Evolutionary conservation across 30 jellyfish, hydroid and myxozoan species (phyloP).

Genomic region (Cassiopea andromeda): DNA sequence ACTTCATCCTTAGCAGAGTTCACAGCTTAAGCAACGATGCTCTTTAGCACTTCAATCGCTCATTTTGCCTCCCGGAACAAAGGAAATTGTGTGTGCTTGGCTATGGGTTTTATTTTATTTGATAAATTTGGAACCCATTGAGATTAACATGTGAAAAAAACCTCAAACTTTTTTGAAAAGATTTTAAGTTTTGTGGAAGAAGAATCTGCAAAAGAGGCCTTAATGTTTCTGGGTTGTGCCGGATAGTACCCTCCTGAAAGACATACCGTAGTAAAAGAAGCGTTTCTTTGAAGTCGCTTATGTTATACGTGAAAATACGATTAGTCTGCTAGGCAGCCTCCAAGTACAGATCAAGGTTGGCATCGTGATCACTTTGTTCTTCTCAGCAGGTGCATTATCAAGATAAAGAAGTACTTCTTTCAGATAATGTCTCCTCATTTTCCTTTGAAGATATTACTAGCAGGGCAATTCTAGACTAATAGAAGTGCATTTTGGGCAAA

Average conservation of each 20-base stretch:
- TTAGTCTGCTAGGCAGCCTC: neutral
- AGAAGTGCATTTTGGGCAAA: no score
- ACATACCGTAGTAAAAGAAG: conserved; percentile 45
- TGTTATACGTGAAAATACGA: neutral
- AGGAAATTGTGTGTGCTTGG: conserved; percentile 42
- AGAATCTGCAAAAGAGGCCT: conserved; percentile 64
- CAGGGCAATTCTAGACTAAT: no score
- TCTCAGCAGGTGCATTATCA: neutral
- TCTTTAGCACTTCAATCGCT: conserved; percentile 37
- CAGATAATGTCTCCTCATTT: no score
- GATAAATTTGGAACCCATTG: conserved; percentile 60
- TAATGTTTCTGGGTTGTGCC: conserved; percentile 50
- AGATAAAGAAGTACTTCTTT: neutral
- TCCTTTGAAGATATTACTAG: no score
- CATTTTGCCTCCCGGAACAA: neutral
- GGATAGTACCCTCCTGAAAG: conserved; percentile 33
- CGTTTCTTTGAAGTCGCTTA: neutral
- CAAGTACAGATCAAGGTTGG: neutral
- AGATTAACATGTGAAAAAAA: conserved; percentile 20
- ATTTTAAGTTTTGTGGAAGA: conserved; percentile 54
- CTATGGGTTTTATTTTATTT: conserved; percentile 37
- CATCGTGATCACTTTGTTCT: neutral
- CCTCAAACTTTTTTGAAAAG: conserved; percentile 42
- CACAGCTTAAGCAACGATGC: conserved; percentile 21
- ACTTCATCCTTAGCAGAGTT: conserved; percentile 30